Evolutionary conservation across 2,797 vertebrate genomes (phyloP).

Genomic region (Dallia pectoralis): DNA sequence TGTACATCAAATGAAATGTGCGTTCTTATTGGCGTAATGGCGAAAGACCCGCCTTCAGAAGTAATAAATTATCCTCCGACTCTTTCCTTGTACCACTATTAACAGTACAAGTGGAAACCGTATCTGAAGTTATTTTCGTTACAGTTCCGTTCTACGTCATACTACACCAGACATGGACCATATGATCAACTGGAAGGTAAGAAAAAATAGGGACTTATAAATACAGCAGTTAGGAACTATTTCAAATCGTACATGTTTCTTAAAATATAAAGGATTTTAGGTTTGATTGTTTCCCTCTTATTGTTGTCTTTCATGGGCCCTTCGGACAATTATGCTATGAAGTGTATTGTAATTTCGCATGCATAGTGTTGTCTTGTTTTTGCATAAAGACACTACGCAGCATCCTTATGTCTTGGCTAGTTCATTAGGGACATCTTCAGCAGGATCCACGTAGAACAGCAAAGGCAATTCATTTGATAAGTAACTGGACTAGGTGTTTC

Average conservation of each 20-base stretch:
- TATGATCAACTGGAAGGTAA: conserved; percentile 46
- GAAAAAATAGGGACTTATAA: neutral
- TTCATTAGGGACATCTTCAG: neutral
- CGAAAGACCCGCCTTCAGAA: neutral
- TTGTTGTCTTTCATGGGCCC: neutral
- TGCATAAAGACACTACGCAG: neutral
- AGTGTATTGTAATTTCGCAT: no score
- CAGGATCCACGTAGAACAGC: neutral
- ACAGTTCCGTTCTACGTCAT: neutral
- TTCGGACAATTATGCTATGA: neutral
- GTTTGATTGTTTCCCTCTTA: neutral
- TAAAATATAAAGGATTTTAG: neutral
- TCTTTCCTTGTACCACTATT: neutral
- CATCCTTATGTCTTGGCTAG: neutral
- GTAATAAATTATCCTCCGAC: neutral
- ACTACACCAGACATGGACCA: neutral
- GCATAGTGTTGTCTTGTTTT: neutral
- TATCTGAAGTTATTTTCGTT: neutral
- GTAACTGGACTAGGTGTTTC: neutral
- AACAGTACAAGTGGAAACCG: neutral
- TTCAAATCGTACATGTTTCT: no score
- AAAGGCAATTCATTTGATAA: neutral
- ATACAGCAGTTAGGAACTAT: no score
- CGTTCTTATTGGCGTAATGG: neutral
- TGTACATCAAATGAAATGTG: neutral